Evolutionary conservation across 1,140 invertebrate species (phyloP), one percentile per base, ranked within the genome.

Genomic region (Alviniconcha marisindica): DNA sequence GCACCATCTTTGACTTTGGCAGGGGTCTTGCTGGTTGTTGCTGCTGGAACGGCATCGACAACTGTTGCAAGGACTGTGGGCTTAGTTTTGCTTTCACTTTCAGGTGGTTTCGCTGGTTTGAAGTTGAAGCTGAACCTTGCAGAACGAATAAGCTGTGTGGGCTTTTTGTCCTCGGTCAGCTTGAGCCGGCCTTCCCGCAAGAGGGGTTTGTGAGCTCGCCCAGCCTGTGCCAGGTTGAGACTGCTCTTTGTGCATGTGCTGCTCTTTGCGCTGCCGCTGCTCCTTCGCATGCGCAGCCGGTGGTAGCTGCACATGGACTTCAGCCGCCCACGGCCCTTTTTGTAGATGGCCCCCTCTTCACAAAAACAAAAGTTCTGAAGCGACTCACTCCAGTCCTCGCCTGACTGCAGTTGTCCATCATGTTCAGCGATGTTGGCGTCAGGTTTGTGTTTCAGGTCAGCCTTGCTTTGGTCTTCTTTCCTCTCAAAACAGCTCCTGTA

Each of bases 401-500:
- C 5, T 4, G 21, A 18, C n/a, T 36, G 5, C 69, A 31, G 21
- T 71, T 5, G 44, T 18, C 18, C 44, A 48, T 48, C 18, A 5
- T 48, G 44, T 10, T 1, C 24, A 14, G 40, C n/a, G 5, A 18
- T 36, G 24, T 4, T 44, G 51, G 15, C 36, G 21, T 80, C 78
- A 36, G 33, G 60, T 48, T 80, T 80, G 56, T 80, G 78, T 44
- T 80, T 80, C 60, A 80, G 60, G 36, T 12, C 40, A 7, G 21
- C 56, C 40, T 33, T 63, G 24, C 5, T 36, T 42, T 76, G 73
- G 44, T 24, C 18, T 10, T 76, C 73, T 51, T 40, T 54, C 73
- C 51, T 76, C 73, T 76, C 51, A 15, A 54, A n/a, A 31, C 44
- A 76, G 42, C 31, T 12, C 73, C 40, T 76, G 73, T 33, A n/a